phyloP scores from a whole-genome alignment of 2,113 vertebrate genomes.

The Balaeniceps rex region DNA sequence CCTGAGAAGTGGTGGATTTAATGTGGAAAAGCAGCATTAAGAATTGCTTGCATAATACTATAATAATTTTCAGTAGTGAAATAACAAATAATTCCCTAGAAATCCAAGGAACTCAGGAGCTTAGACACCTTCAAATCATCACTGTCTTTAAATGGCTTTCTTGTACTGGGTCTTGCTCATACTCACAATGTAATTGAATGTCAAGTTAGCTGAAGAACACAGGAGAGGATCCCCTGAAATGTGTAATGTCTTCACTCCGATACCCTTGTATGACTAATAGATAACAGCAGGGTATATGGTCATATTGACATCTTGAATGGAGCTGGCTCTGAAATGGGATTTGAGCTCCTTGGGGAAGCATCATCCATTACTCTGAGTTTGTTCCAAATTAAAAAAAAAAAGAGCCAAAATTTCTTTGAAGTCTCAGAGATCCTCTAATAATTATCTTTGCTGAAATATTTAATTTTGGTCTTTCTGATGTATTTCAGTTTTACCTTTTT shows the following conservation, averaged over 20 bases:
- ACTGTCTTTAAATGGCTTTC: not conserved
- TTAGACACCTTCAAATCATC: not conserved
- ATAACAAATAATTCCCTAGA: not conserved
- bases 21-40: not conserved
- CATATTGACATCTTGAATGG: accelerated
- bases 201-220: not conserved
- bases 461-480: not conserved
- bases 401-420: not conserved
- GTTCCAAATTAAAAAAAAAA: not conserved
- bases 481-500: not conserved
- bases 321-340: not conserved
- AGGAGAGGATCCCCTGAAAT: not conserved
- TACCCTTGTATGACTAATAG: not conserved
- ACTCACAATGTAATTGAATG: not conserved
- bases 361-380: not conserved
- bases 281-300: not conserved
- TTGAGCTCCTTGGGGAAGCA: not conserved
- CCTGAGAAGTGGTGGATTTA: not conserved
- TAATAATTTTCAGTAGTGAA: not conserved
- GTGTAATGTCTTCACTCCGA: not conserved
- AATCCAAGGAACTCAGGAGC: not conserved
- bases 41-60: not conserved
- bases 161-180: not conserved
- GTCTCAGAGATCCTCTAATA: not conserved
- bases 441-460: not conserved